Conservation (phyloP, 2,113 vertebrate species). For the Balaeniceps rex region DNA sequence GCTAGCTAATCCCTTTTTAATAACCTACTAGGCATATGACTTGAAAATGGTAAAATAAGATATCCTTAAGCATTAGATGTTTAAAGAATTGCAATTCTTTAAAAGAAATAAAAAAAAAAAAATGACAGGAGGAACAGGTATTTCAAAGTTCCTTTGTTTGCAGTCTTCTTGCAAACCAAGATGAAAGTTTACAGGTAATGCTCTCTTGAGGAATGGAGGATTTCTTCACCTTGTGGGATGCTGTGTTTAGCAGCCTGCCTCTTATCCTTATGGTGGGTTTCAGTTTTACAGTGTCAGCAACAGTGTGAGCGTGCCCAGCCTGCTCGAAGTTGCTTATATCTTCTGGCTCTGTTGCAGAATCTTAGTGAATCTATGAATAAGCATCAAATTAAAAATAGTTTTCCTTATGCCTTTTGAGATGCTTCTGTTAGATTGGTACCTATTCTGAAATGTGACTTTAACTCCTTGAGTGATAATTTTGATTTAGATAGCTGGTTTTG, state of each 20-base stretch:
- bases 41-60: not conserved
- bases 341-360: not conserved
- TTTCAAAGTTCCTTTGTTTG: not conserved
- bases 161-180: not conserved
- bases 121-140: accelerated
- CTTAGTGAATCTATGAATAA: not conserved
- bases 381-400: not conserved
- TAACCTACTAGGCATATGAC: not conserved
- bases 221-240: not conserved
- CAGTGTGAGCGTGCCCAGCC: not conserved
- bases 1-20: not conserved
- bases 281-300: not conserved
- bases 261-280: not conserved
- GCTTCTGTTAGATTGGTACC: not conserved
- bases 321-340: not conserved
- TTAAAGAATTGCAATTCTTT: not conserved
- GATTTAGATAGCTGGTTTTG: not conserved
- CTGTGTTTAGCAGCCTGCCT: not conserved
- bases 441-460: not conserved
- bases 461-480: not conserved
- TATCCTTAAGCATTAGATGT: not conserved
- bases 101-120: not conserved
- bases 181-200: not conserved
- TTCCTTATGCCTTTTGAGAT: not conserved
- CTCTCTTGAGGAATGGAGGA: not conserved